Percentiles rank a stretch among this genome's conserved stretches.
These are phyloP conservation scores for Chymomyza fuscimana DNA, from an alignment of 2,888 invertebrate species.

Conservation along the genomic window DNA sequence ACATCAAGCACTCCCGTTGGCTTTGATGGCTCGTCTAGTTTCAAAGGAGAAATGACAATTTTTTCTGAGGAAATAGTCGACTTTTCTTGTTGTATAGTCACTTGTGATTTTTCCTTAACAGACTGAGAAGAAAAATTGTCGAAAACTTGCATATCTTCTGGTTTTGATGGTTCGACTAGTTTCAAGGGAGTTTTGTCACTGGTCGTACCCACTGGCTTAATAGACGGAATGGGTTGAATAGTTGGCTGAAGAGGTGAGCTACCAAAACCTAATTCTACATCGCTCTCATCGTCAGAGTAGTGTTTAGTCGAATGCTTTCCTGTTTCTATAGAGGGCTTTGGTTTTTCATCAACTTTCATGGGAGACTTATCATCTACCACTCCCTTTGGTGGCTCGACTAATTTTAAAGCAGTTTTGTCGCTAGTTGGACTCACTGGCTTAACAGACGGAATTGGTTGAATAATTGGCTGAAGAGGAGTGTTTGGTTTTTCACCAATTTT, in stretches of 20 bases:
- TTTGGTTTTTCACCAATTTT: constrained; percentile 3
- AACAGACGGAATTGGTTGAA: constrained; percentile 16
- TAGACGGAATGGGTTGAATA: too few species aligned
- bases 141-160: too few species aligned
- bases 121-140: too few species aligned
- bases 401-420: background rate
- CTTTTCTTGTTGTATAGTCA: too few species aligned
- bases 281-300: constrained; percentile 1
- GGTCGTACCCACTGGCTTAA: too few species aligned
- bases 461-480: background rate
- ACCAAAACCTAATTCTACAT: constrained; percentile 14
- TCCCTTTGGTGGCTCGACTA: background rate
- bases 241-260: background rate
- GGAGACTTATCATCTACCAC: background rate
- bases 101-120: too few species aligned
- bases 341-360: background rate
- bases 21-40: too few species aligned
- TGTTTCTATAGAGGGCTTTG: background rate
- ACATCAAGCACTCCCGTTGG: background rate
- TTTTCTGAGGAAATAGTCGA: too few species aligned
- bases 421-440: background rate
- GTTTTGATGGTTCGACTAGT: background rate
- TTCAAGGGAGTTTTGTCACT: background rate
- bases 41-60: background rate
- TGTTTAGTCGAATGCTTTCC: background rate